Conservation (phyloP, 2,113 vertebrate genomes). For the Oxyruncus cristatus region DNA sequence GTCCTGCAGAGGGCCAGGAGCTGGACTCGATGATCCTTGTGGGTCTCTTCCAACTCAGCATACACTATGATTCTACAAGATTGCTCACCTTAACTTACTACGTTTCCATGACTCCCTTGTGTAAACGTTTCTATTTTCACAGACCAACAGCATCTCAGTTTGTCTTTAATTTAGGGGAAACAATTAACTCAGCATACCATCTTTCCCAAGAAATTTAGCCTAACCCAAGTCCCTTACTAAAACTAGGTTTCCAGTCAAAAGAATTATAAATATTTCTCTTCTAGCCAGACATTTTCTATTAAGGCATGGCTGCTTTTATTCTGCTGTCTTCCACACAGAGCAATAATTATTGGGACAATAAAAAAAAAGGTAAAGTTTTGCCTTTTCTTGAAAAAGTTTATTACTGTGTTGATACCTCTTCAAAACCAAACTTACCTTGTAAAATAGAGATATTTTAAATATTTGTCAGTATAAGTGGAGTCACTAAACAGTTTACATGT, state of each 20-base stretch:
- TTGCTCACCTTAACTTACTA: background rate
- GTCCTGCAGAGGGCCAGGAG: background rate
- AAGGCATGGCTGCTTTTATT: conserved; percentile 3
- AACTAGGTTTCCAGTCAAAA: conserved; percentile 34
- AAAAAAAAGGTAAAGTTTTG: background rate
- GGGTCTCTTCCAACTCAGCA: background rate
- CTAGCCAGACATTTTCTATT: conserved; percentile 49
- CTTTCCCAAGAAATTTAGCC: conserved; percentile 37
- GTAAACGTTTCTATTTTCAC: background rate
- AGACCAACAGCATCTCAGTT: background rate
- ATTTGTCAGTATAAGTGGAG: background rate
- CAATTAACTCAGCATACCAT: conserved; percentile 17
- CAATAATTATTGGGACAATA: background rate
- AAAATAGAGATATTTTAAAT: background rate
- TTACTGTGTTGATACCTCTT: background rate
- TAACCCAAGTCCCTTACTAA: conserved; percentile 38
- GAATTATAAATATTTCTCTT: conserved; percentile 44
- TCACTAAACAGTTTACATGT: background rate
- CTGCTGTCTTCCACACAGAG: conserved; percentile 9
- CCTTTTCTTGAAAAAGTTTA: background rate
- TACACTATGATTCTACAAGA: background rate
- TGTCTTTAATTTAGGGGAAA: conserved; percentile 18
- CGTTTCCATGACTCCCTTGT: background rate
- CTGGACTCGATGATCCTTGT: accelerated
- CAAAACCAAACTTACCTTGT: background rate